Percentiles rank a stretch among this genome's conserved stretches.
Evolutionary conservation across 2,888 invertebrate genomes (phyloP).

Genomic region (Lepidochrysops patricia): DNA sequence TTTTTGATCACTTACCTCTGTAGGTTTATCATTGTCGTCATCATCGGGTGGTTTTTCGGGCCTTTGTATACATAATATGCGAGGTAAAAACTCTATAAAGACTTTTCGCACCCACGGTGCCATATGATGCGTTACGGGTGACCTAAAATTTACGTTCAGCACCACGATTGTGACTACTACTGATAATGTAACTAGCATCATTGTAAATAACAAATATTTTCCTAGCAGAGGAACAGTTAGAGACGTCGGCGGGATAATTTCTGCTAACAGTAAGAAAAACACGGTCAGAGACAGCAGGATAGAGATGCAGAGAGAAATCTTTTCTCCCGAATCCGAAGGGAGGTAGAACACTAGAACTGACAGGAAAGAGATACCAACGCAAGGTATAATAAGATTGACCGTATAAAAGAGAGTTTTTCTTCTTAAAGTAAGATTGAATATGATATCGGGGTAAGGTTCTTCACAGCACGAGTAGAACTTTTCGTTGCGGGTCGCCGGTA

Average conservation of each 20-base stretch:
- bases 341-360: slow-evolving; percentile 98
- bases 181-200: slow-evolving; percentile 94
- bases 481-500: slow-evolving; percentile 91
- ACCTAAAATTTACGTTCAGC: slow-evolving; percentile 93
- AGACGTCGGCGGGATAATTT: slow-evolving; percentile 96
- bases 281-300: slow-evolving; percentile 94
- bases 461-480: slow-evolving; percentile 97
- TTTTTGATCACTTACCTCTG: slow-evolving; percentile 65
- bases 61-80: slow-evolving; percentile 89
- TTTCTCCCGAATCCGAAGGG: slow-evolving; percentile 98
- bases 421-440: slow-evolving; percentile 95
- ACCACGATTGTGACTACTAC: slow-evolving; percentile 95
- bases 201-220: slow-evolving; percentile 94
- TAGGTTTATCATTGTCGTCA: slow-evolving; percentile 68
- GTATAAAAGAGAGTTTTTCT: slow-evolving; percentile 98
- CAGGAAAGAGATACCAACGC: slow-evolving; percentile 96
- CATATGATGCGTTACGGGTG: slow-evolving; percentile 94
- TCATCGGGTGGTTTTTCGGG: slow-evolving; percentile 86
- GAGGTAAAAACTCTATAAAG: slow-evolving; percentile 90
- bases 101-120: slow-evolving; percentile 91
- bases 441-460: slow-evolving; percentile 97
- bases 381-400: slow-evolving; percentile 97
- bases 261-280: slow-evolving; percentile 93
- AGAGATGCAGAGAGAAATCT: slow-evolving; percentile 96
- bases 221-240: slow-evolving; percentile 93